Evolutionary conservation across 2,113 vertebrate genomes (phyloP), one percentile per base, ranked within the genome.

Genomic region (Procavia capensis): DNA sequence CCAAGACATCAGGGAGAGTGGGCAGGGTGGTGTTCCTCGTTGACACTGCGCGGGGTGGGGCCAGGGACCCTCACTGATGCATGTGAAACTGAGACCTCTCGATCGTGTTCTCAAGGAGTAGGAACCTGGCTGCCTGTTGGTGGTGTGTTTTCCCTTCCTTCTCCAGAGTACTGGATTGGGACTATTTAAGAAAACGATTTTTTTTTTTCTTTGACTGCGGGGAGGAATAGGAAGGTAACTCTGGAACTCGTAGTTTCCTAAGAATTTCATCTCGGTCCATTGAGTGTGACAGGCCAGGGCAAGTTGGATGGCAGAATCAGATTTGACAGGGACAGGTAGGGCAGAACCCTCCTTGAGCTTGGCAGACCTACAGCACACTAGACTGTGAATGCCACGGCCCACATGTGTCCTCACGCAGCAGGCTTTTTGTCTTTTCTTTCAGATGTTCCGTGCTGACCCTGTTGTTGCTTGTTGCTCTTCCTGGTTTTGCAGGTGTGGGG

Each of bases 401-500:
- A 34, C 75, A 29, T 13, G 39, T 43, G 36, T 19, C 6, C 39
- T 43, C 5, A 4, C 50, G 7, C 45, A 4, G 54, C 0, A 29
- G 54, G 31, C 1, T 4, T 13, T 3, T 36, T 31, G 29, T 66
- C 82, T 3, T 25, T 14, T 27, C 25, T 50, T 61, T 36, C 17
- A 0, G 57, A 36, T 39, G 1, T 47, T 79, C 31, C 45, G 16
- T 31, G 43, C 61, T 79, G n/a, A 5, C 36, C 41, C 19, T 25
- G 34, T 16, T 9, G 6, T 64, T 27, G 54, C 61, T 41, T 45
- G 6, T 64, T 27, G 54, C 61, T 41, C 41, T 24, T 61, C 57
- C 6, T 81, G 22, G 79, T 39, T 87, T 41, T 57, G 25, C 78
- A 99, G 98, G 99, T 24, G 98, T 99, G 98, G 98, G 99, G 9